These are phyloP conservation scores for Sycobia sp. DNA, from an alignment of 1,140 invertebrate genomes.

Conservation along the genomic window DNA sequence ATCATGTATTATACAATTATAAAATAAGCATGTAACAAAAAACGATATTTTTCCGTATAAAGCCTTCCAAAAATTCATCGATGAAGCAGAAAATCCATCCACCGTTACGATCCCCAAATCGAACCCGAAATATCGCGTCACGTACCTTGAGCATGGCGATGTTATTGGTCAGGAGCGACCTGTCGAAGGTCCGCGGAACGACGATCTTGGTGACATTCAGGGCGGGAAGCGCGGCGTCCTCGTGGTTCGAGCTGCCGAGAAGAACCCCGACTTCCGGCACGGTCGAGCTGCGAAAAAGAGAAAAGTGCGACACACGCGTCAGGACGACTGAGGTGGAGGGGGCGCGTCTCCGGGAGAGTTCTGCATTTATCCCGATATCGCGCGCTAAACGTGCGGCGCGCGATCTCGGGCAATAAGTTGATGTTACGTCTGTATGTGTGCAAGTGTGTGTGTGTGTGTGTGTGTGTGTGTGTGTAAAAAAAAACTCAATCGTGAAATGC, in stretches of 20 bases:
- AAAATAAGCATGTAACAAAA: too few relatives aligned
- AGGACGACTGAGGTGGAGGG: background rate
- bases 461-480: too few relatives aligned
- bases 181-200: conserved; percentile 42
- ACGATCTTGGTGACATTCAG: conserved; percentile 38
- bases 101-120: too few relatives aligned
- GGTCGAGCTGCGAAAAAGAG: conserved; percentile 19
- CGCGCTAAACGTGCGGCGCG: background rate
- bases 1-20: too few relatives aligned
- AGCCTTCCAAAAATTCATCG: too few relatives aligned
- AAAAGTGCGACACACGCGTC: background rate
- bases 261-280: conserved; percentile 15
- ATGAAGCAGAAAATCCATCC: too few relatives aligned
- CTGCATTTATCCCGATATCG: background rate
- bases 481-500: background rate
- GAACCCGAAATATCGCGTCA: background rate
- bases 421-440: too few relatives aligned
- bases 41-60: too few relatives aligned
- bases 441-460: too few relatives aligned
- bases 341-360: background rate
- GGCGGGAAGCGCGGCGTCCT: background rate
- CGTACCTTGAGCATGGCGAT: conserved; percentile 60
- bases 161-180: conserved; percentile 54
- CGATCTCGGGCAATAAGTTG: background rate
- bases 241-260: background rate